Evolutionary conservation across 2,797 vertebrate species (phyloP).

Genomic region (Sebastes matsubarae): DNA sequence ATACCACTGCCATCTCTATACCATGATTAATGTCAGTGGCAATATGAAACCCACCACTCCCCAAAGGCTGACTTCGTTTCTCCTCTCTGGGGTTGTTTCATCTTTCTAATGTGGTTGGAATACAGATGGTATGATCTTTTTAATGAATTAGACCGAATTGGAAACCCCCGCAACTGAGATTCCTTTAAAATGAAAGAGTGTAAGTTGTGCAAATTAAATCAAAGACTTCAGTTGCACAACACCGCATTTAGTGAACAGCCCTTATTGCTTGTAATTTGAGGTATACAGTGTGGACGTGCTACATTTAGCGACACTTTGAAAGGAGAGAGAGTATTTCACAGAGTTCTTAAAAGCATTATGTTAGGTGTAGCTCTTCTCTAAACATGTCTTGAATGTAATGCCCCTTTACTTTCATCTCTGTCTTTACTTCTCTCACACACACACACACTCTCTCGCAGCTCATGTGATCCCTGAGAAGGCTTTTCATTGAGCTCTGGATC

Average conservation of each 20-base stretch:
- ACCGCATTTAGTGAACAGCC: constrained; percentile 5
- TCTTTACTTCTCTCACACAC: constrained; percentile 11
- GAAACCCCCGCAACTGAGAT: constrained; percentile 34
- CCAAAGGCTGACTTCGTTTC: constrained; percentile 50
- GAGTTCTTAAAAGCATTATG: constrained; percentile 8
- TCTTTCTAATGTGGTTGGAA: constrained; percentile 68
- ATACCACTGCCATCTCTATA: constrained; percentile 34
- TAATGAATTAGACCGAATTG: constrained; percentile 55
- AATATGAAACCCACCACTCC: constrained; percentile 69
- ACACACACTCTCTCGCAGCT: constrained; percentile 10
- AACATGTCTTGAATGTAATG: constrained; percentile 39
- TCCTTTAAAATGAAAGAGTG: constrained; percentile 41
- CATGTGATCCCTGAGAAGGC: constrained; percentile 63
- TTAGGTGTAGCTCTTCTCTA: background rate
- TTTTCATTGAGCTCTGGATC: constrained; percentile 75
- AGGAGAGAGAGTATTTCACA: background rate
- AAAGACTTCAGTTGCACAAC: constrained; percentile 12
- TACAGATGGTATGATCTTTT: constrained; percentile 63
- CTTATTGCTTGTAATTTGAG: background rate
- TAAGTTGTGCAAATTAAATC: constrained; percentile 40
- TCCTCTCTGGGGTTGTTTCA: constrained; percentile 53
- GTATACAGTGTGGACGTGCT: background rate
- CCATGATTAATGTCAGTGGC: constrained; percentile 66
- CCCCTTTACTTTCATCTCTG: constrained; percentile 29
- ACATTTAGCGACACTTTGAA: background rate